phyloP scores from a whole-genome alignment of 2,797 vertebrate species.

The Melanotaenia trifasciata region DNA sequence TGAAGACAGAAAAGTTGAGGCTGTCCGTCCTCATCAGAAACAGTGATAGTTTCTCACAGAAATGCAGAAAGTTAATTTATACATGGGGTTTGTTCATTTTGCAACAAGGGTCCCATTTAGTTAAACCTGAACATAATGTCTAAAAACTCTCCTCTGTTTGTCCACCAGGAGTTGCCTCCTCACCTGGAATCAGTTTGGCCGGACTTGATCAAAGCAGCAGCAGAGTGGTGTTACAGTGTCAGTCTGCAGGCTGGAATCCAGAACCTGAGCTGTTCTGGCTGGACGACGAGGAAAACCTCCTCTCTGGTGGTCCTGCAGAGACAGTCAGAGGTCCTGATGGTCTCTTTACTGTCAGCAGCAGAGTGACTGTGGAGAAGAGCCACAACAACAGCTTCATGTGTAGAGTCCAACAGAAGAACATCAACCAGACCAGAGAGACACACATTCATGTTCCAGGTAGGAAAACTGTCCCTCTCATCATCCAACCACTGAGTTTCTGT shows the following conservation, averaged over 20 bases:
- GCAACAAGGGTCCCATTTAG: too few species aligned
- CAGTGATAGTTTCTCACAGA: too few species aligned
- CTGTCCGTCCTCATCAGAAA: too few species aligned
- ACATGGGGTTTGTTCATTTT: too few species aligned
- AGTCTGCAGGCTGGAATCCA: too few species aligned
- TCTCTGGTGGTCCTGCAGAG: neutral
- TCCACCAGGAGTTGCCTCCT: neutral
- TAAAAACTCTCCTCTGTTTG: too few species aligned
- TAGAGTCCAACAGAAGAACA: conserved; percentile 26
- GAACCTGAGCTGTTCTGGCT: too few species aligned
- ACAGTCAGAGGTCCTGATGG: conserved; percentile 16
- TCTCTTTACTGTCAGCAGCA: conserved; percentile 8
- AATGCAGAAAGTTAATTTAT: too few species aligned
- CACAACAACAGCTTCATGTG: conserved; percentile 26
- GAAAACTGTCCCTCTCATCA: too few species aligned
- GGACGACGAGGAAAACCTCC: too few species aligned
- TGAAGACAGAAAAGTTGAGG: too few species aligned
- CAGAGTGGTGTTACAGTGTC: neutral
- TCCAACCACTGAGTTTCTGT: accelerated
- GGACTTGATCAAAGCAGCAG: neutral
- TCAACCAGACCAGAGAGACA: conserved; percentile 22
- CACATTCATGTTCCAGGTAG: conserved; percentile 16
- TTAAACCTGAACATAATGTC: too few species aligned
- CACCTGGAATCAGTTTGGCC: neutral
- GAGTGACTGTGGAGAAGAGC: conserved; percentile 25